Conservation (phyloP, 2,888 invertebrate genomes). For the Eumerus sabulonum region DNA sequence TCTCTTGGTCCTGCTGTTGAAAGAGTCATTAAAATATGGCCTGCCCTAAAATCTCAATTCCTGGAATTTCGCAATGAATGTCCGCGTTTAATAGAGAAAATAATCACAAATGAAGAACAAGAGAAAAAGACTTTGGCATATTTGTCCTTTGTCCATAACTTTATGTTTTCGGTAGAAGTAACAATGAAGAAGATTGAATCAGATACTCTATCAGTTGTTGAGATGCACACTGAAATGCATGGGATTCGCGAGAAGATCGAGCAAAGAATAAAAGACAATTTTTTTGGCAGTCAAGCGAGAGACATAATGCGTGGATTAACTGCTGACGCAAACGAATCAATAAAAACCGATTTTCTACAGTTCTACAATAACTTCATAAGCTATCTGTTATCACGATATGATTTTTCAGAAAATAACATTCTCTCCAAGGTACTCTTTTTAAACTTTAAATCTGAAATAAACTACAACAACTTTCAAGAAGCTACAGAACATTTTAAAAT, state of each 20-base stretch:
- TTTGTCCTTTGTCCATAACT: not conserved
- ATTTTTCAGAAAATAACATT: too few relatives aligned
- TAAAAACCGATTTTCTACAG: too few relatives aligned
- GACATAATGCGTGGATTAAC: too few relatives aligned
- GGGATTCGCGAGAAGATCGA: not conserved
- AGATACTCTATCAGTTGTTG: constrained; percentile 2
- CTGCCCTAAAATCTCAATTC: constrained; percentile 5
- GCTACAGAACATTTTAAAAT: too few relatives aligned
- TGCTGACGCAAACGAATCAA: too few relatives aligned
- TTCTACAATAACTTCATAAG: too few relatives aligned
- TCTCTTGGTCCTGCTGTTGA: constrained; percentile 28
- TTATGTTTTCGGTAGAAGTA: not conserved
- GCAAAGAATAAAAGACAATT: not conserved
- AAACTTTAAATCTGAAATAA: too few relatives aligned
- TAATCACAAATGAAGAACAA: not conserved
- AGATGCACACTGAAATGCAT: constrained; percentile 1
- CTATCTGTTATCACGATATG: too few relatives aligned
- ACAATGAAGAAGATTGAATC: not conserved
- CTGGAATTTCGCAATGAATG: constrained; percentile 22
- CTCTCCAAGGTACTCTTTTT: too few relatives aligned
- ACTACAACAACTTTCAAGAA: too few relatives aligned
- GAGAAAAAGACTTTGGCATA: not conserved
- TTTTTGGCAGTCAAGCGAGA: not conserved
- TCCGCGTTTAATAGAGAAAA: constrained; percentile 8
- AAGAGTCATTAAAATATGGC: constrained; percentile 31